Evolutionary conservation across 2,797 vertebrate genomes (phyloP).

Genomic region (Spatula versicolor): DNA sequence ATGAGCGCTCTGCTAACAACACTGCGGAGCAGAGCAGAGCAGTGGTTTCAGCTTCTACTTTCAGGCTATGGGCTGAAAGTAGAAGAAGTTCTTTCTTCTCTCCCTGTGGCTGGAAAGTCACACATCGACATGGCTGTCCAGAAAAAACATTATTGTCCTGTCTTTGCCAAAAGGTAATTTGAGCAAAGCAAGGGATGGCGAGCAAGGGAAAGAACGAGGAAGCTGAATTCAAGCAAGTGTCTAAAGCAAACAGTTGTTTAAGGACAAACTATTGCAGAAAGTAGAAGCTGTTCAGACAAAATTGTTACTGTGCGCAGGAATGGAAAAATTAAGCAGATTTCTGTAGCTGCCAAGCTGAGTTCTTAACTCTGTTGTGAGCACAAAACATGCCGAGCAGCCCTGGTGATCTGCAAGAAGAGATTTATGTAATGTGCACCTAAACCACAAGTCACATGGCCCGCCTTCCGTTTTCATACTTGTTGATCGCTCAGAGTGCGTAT

Average conservation of each 20-base stretch:
- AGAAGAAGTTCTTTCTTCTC: background rate
- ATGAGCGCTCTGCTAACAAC: background rate
- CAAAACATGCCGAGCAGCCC: constrained; percentile 33
- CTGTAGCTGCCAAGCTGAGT: constrained; percentile 43
- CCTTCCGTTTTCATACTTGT: constrained; percentile 80
- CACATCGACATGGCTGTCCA: accelerated
- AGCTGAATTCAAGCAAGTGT: background rate
- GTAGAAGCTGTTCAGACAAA: background rate
- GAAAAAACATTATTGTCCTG: accelerated
- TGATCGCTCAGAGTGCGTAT: constrained; percentile 20
- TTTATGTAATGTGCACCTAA: constrained; percentile 77
- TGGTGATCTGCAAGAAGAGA: constrained; percentile 71
- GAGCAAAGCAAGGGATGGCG: background rate
- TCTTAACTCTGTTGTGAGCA: constrained; percentile 46
- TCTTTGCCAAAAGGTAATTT: background rate
- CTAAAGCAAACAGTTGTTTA: constrained; percentile 3
- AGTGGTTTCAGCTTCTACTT: accelerated
- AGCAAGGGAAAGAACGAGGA: background rate
- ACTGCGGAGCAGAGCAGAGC: background rate
- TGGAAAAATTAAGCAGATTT: constrained; percentile 58
- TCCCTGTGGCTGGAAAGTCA: background rate
- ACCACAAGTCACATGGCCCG: constrained; percentile 84
- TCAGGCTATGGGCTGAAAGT: background rate
- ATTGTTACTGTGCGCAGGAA: background rate
- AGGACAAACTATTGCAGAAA: background rate